These are phyloP conservation scores for Synanthedon tipuliformis DNA, from an alignment of 2,888 invertebrate genomes.

Conservation along the genomic window DNA sequence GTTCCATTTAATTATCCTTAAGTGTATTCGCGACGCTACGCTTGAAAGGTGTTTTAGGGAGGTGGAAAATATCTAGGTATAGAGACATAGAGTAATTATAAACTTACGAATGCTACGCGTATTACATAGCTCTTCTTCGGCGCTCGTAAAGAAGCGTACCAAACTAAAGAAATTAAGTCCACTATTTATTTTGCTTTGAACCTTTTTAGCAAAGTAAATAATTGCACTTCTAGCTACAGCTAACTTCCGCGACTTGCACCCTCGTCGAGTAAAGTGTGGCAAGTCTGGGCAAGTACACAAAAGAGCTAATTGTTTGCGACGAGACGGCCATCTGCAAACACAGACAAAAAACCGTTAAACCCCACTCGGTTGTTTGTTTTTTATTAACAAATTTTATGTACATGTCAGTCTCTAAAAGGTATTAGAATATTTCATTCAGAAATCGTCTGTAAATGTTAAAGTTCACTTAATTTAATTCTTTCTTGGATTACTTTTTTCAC, in stretches of 20 bases:
- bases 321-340: conserved; percentile 39
- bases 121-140: background rate
- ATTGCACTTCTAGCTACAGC: background rate
- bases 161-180: background rate
- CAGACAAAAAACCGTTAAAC: conserved; percentile 20
- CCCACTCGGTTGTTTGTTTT: conserved; percentile 26
- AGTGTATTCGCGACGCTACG: too few species aligned
- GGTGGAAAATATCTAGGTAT: too few species aligned
- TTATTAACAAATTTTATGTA: conserved; percentile 15
- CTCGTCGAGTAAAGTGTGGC: conserved; percentile 28
- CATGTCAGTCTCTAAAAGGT: background rate
- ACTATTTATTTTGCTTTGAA: background rate
- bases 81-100: too few species aligned
- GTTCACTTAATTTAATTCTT: too few species aligned
- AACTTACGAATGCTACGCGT: background rate
- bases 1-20: too few species aligned
- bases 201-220: background rate
- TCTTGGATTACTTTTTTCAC: too few species aligned
- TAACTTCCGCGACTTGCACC: conserved; percentile 14
- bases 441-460: too few species aligned
- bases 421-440: too few species aligned
- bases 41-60: too few species aligned
- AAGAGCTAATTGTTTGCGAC: conserved; percentile 47
- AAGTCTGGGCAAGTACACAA: conserved; percentile 40
- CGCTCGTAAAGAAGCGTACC: background rate